Percentiles rank a stretch among this genome's conserved stretches.
Evolutionary conservation across 2,113 vertebrate species (phyloP).

Genomic region (Python bivittatus): DNA sequence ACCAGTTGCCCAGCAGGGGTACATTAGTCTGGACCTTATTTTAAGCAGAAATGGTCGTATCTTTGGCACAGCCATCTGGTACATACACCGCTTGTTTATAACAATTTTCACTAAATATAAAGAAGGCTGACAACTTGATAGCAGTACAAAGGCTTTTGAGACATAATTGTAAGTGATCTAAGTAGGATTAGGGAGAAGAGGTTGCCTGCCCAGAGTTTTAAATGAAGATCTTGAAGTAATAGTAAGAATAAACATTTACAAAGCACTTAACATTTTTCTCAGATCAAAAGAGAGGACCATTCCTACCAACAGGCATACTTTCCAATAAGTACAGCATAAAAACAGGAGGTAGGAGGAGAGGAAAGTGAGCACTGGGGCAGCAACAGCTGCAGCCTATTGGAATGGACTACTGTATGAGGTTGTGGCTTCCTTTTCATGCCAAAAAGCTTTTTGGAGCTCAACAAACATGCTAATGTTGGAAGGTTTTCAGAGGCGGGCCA

Average conservation of each 20-base stretch:
- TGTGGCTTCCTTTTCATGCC: not conserved
- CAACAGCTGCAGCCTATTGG: not conserved
- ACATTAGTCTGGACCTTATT: too few species aligned
- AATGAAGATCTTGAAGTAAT: not conserved
- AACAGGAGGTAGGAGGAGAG: not conserved
- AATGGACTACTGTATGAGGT: not conserved
- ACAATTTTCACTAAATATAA: too few species aligned
- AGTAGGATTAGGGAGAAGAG: not conserved
- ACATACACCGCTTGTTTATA: too few species aligned
- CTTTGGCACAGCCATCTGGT: too few species aligned
- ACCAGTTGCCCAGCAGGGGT: too few species aligned
- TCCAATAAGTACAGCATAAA: not conserved
- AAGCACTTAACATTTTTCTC: not conserved
- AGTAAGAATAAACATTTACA: not conserved
- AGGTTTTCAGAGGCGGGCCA: not conserved
- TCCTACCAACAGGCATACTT: not conserved
- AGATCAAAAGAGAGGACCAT: not conserved
- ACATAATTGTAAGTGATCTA: not conserved
- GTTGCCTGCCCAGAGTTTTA: not conserved
- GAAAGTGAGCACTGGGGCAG: not conserved
- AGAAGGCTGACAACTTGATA: too few species aligned
- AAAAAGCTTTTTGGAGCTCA: not conserved
- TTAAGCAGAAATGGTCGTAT: too few species aligned
- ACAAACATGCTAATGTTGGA: not conserved
- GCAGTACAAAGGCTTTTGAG: not conserved